phyloP scores from a whole-genome alignment of 2,888 invertebrate species.

The Eristalinus aeneus region DNA sequence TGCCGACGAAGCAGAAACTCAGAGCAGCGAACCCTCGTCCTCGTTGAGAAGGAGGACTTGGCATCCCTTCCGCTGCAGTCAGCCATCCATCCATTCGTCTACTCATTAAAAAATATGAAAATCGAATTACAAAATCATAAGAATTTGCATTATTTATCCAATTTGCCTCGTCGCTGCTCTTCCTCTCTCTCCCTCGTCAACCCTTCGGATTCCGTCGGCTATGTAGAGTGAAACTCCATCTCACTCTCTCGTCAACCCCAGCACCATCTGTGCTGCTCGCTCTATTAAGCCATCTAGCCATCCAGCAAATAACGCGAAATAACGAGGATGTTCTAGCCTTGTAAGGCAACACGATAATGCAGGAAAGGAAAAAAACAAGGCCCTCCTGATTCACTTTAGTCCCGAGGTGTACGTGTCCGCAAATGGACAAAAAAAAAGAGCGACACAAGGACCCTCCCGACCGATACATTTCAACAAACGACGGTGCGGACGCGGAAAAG shows the following conservation, averaged over 20 bases:
- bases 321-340: constrained; percentile 67
- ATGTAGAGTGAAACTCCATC: neutral
- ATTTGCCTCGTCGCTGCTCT: constrained; percentile 38
- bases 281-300: constrained; percentile 33
- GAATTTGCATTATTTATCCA: constrained; percentile 71
- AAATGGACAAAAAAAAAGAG: constrained; percentile 44
- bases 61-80: constrained; percentile 53
- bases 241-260: neutral
- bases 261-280: constrained; percentile 15
- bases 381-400: constrained; percentile 43
- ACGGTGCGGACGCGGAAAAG: constrained; percentile 17
- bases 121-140: constrained; percentile 70
- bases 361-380: constrained; percentile 10
- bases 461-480: constrained; percentile 47
- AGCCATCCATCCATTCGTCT: constrained; percentile 57
- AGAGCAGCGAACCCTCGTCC: neutral
- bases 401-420: constrained; percentile 39
- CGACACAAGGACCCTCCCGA: constrained; percentile 57
- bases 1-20: neutral
- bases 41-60: neutral
- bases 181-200: neutral
- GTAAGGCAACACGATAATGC: constrained; percentile 55
- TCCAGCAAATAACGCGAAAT: constrained; percentile 52
- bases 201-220: neutral
- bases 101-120: constrained; percentile 71